These are phyloP conservation scores for Homarus americanus DNA, from an alignment of 1,140 invertebrate genomes.

Conservation along the genomic window DNA sequence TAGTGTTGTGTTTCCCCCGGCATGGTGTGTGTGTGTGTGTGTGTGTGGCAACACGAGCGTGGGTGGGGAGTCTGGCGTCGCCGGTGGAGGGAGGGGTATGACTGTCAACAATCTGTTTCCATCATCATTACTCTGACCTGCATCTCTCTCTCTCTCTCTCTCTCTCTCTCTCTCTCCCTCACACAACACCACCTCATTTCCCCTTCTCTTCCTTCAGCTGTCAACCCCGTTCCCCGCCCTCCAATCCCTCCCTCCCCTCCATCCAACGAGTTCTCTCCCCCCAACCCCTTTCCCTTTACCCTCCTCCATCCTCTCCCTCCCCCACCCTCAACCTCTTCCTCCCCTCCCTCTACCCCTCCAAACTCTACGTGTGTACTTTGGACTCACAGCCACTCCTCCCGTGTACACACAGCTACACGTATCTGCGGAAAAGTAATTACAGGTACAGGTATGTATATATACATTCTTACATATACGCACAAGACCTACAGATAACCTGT, in stretches of 20 bases:
- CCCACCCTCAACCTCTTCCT: slow-evolving; percentile 5
- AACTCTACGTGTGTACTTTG: too few relatives aligned
- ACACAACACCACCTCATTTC: not conserved
- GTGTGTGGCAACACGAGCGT: too few relatives aligned
- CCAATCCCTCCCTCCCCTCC: not conserved
- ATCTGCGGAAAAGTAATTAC: too few relatives aligned
- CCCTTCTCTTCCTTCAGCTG: not conserved
- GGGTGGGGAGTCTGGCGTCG: too few relatives aligned
- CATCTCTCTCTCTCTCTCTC: slow-evolving; percentile 41
- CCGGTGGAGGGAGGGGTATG: not conserved
- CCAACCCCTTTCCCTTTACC: not conserved
- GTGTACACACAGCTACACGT: too few relatives aligned
- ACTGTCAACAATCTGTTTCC: not conserved
- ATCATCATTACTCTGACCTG: not conserved
- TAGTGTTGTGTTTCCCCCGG: too few relatives aligned
- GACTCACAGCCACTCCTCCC: not conserved
- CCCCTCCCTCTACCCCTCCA: not conserved
- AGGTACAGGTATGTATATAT: too few relatives aligned
- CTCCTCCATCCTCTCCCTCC: not conserved
- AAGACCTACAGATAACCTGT: too few relatives aligned
- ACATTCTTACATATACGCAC: too few relatives aligned
- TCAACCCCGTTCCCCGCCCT: not conserved
- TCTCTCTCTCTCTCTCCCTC: slow-evolving; percentile 6
- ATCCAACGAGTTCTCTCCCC: not conserved
- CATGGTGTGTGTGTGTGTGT: too few relatives aligned